phyloP scores from a whole-genome alignment of 53 echinoderm and acorn worm genomes.

The Paelopatides confundens region DNA sequence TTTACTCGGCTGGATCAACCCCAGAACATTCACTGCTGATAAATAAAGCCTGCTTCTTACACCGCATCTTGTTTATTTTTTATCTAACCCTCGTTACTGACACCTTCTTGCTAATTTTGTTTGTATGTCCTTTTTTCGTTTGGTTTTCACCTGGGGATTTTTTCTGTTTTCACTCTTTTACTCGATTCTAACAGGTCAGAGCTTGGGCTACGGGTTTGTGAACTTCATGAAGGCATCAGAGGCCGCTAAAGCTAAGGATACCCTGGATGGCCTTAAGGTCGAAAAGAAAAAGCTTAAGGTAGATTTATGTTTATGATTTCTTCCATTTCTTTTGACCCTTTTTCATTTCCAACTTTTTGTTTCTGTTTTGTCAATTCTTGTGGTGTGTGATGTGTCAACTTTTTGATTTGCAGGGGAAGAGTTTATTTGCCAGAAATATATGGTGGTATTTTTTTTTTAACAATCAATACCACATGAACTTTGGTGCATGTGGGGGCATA shows the following conservation, averaged over 20 bases:
- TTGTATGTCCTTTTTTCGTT: slow-evolving; percentile 63
- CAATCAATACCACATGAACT: not conserved
- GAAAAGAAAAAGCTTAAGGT: slow-evolving; percentile 97
- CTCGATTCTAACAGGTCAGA: slow-evolving; percentile 88
- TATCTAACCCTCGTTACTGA: slow-evolving; percentile 51
- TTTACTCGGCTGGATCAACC: too few relatives aligned
- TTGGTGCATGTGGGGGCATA: slow-evolving; percentile 26
- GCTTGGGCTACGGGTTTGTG: slow-evolving; percentile 99
- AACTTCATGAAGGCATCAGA: slow-evolving; percentile 98
- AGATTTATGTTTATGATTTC: slow-evolving; percentile 46
- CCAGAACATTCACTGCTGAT: too few relatives aligned
- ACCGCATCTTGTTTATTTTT: slow-evolving; percentile 7
- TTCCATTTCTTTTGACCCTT: slow-evolving; percentile 22
- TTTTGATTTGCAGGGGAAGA: not conserved
- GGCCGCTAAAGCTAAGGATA: slow-evolving; percentile 92
- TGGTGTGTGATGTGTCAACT: not conserved
- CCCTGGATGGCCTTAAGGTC: slow-evolving; percentile 90
- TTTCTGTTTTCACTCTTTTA: slow-evolving; percentile 71
- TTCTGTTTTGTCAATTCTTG: not conserved
- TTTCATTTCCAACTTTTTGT: slow-evolving; percentile 20
- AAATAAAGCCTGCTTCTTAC: slow-evolving; percentile 8
- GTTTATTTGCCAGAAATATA: not conserved
- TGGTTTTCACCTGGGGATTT: slow-evolving; percentile 63
- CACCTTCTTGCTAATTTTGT: slow-evolving; percentile 57
- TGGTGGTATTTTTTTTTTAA: not conserved